These are phyloP conservation scores for Bubo scandiacus DNA, from an alignment of 2,113 vertebrate genomes.

Conservation along the genomic window DNA sequence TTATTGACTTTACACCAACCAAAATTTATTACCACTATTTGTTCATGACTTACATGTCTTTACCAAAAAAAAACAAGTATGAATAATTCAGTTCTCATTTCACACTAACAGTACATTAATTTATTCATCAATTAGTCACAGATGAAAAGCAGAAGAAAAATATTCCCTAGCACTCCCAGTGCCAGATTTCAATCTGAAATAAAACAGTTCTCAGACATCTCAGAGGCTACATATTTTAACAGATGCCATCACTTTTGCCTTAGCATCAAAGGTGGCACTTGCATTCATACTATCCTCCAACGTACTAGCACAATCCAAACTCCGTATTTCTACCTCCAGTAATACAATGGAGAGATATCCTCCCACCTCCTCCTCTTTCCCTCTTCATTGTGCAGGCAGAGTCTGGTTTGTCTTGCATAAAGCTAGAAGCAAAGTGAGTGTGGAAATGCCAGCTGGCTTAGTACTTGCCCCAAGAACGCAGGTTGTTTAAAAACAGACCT, in stretches of 20 bases:
- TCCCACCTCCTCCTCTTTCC: neutral
- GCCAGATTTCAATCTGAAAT: neutral
- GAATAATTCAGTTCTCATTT: neutral
- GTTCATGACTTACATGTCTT: neutral
- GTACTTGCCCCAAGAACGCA: neutral
- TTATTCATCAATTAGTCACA: constrained; percentile 16
- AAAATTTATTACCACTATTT: neutral
- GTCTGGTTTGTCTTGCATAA: neutral
- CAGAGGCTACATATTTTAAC: neutral
- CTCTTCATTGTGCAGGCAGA: neutral
- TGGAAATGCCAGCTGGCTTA: neutral
- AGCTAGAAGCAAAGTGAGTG: neutral
- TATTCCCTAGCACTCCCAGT: neutral
- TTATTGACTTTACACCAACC: neutral
- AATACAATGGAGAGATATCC: neutral
- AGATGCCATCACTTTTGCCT: neutral
- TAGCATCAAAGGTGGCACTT: neutral
- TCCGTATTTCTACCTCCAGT: neutral
- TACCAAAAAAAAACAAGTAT: neutral
- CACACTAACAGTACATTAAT: neutral
- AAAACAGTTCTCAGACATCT: neutral
- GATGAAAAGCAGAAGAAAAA: neutral
- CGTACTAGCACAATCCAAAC: neutral
- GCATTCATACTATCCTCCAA: neutral
- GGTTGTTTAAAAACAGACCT: neutral